Conservation (phyloP, 2,113 vertebrate species). For the Okapia johnstoni region DNA sequence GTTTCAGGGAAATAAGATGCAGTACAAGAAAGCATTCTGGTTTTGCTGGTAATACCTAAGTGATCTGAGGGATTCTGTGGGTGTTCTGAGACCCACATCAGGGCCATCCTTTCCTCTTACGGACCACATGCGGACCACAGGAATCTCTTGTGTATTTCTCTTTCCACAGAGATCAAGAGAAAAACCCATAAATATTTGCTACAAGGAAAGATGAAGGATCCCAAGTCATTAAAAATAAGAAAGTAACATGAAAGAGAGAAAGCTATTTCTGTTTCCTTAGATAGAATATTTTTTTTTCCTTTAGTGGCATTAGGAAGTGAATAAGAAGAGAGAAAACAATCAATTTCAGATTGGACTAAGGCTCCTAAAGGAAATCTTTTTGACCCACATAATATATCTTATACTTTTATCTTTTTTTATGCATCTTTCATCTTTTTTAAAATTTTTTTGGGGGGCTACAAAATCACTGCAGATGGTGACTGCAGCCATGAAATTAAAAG, state of each 20-base stretch:
- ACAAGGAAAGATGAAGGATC: neutral
- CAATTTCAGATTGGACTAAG: neutral
- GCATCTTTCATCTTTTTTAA: neutral
- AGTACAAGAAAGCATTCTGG: neutral
- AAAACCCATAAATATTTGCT: slow-evolving; percentile 25
- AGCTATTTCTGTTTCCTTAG: neutral
- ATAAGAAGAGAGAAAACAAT: slow-evolving; percentile 7
- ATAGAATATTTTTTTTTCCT: neutral
- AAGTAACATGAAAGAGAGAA: slow-evolving; percentile 34
- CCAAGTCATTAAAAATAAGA: slow-evolving; percentile 51
- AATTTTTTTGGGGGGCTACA: neutral
- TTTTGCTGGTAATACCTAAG: neutral
- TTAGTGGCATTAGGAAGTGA: neutral
- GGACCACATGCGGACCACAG: neutral
- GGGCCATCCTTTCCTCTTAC: neutral
- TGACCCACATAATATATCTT: neutral
- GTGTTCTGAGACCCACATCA: neutral
- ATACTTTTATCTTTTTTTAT: neutral
- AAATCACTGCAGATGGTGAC: neutral
- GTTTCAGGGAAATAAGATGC: neutral
- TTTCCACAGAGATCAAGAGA: slow-evolving; percentile 49
- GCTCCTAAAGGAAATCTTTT: neutral
- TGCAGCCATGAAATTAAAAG: neutral
- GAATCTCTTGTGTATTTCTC: neutral
- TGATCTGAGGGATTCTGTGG: neutral